phyloP scores from a whole-genome alignment of 23 tunicate species.

The Trididemnum miniatum region DNA sequence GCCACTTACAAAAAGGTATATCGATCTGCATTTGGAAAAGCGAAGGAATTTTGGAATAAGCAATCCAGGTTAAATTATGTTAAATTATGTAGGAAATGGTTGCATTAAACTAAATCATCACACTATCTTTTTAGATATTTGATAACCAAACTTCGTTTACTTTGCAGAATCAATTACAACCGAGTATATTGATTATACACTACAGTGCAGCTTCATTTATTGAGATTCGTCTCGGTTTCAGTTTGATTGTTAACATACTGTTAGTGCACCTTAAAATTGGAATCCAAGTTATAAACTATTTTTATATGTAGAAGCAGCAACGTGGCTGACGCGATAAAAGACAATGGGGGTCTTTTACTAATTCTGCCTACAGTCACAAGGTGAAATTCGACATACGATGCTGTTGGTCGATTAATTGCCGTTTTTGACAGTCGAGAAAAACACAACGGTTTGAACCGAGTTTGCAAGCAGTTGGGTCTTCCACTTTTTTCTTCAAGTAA shows the following conservation, averaged over 20 bases:
- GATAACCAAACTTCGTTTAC: too few species aligned
- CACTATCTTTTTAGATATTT: too few species aligned
- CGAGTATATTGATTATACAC: too few species aligned
- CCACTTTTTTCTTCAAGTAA: background rate
- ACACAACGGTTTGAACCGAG: constrained; percentile 7
- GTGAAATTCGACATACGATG: constrained; percentile 26
- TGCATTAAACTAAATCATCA: too few species aligned
- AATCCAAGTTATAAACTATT: background rate
- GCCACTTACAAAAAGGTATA: background rate
- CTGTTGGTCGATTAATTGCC: constrained; percentile 4
- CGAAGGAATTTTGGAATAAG: constrained; percentile 10
- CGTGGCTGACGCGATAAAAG: background rate
- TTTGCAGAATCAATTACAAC: too few species aligned
- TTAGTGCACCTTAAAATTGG: too few species aligned
- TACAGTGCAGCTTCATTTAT: too few species aligned
- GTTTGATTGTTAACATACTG: too few species aligned
- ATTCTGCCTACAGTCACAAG: constrained; percentile 12
- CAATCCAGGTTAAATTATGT: constrained; percentile 20
- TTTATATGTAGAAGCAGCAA: constrained; percentile 4
- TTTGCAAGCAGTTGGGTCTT: background rate
- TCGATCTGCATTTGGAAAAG: constrained; percentile 8
- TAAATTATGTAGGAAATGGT: too few species aligned
- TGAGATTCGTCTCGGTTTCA: too few species aligned
- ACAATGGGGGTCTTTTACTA: constrained; percentile 1
- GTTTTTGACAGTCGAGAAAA: constrained; percentile 10